Evolutionary conservation across 30 jellyfish, hydroid and myxozoan species (phyloP), one percentile per base, ranked within the genome.

Genomic region (Morbakka virulenta): DNA sequence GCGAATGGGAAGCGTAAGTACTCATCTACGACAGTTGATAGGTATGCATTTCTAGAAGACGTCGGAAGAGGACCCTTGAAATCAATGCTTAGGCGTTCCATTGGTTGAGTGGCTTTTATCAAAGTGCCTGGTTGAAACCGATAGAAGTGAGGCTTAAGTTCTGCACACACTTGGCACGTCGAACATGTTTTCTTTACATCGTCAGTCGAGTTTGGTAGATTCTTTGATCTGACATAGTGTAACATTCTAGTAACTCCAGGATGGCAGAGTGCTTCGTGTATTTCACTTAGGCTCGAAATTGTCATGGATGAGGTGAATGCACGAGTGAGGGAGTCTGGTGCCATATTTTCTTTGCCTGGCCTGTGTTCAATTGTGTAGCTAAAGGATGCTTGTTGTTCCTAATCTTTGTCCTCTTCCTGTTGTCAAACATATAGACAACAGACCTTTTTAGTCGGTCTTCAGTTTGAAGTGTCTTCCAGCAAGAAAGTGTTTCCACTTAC

Each of bases 341-440:
- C 94, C 23, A 73, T 13, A 82, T 82, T 83, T 4, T 65, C 35
- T 61, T 29, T 74, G 67, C 94, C 94, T 47, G 47, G 74, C 49
- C 95, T 35, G 24, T 52, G 74, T 36, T 35, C 66, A 17, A 73
- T 62, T 27, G 90, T 74, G 52, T 83, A 51, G n/a, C 76, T 57
- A 73, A 72, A 83, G 27, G 61, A 77, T 35, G 85, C 87, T 85
- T 84, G 89, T 57, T 73, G 81, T 81, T 81, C 79, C 57, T 81
- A 32, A 81, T 70, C 72, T 81, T 81, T 23, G 81, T 30, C n/a
- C 91, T 74, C 64, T 48, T 86, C 32, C 87, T 62, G 79, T 72
- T 80, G 74, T 81, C 95, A 66, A 80, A 87, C 96, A 87, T 78
- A 83, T 51, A 86, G 28, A 32, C 47, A 47, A 81, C 84, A 30